A percentile compares a stretch with the other conserved stretches of the same genome.
These are phyloP conservation scores for Pantelozetes paolii DNA, from an alignment of 2,888 invertebrate species.

Conservation along the genomic window DNA sequence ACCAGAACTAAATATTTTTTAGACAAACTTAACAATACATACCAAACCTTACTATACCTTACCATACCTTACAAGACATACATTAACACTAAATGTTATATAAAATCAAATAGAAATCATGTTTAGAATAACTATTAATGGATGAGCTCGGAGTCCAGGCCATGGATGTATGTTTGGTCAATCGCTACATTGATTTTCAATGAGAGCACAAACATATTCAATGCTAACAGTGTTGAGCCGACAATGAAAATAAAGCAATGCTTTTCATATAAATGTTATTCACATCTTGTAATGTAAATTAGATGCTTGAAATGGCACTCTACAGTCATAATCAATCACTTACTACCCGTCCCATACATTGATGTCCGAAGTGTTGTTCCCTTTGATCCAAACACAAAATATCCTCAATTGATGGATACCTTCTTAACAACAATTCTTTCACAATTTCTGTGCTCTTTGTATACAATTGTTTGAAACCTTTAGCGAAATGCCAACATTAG, in stretches of 20 bases:
- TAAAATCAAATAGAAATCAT: constrained; percentile 23
- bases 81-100: neutral
- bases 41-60: too few relatives aligned
- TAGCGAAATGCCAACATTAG: neutral
- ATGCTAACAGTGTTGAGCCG: neutral
- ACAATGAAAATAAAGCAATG: neutral
- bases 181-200: constrained; percentile 27
- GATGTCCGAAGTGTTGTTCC: constrained; percentile 13
- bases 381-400: neutral
- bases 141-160: constrained; percentile 21
- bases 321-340: constrained; percentile 17
- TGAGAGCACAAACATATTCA: neutral
- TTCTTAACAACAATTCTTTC: neutral
- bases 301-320: constrained; percentile 28
- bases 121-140: constrained; percentile 20
- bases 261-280: neutral
- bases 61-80: too few relatives aligned
- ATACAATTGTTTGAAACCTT: too few relatives aligned
- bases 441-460: too few relatives aligned
- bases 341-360: neutral
- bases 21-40: too few relatives aligned
- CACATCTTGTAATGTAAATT: constrained; percentile 22
- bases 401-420: constrained; percentile 17
- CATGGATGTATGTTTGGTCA: constrained; percentile 8
- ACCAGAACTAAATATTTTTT: neutral